Conservation (phyloP, 2,888 invertebrate genomes). For the Macrophya annulata region DNA sequence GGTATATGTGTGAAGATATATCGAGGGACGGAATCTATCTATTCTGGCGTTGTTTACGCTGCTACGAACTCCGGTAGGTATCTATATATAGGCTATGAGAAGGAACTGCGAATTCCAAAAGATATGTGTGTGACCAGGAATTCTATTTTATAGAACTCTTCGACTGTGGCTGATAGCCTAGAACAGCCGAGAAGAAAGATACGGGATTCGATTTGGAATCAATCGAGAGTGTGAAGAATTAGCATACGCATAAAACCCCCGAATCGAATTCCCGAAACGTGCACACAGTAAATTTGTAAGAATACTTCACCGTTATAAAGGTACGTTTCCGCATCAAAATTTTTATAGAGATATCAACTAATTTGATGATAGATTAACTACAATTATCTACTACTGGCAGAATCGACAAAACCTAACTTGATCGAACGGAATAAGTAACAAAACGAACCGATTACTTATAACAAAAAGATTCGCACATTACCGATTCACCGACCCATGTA, state of each 20-base stretch:
- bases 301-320: neutral
- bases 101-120: slow-evolving; percentile 44
- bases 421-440: neutral
- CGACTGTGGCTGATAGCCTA: slow-evolving; percentile 30
- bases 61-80: slow-evolving; percentile 29
- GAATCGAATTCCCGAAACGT: slow-evolving; percentile 37
- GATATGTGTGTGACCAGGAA: slow-evolving; percentile 29
- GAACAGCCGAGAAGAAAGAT: neutral
- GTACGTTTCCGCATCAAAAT: neutral
- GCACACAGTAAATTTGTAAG: neutral
- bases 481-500: slow-evolving; percentile 40
- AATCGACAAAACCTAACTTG: neutral
- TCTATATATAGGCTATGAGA: slow-evolving; percentile 28
- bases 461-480: neutral
- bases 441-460: neutral
- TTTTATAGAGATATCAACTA: neutral
- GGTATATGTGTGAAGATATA: slow-evolving; percentile 66
- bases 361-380: neutral
- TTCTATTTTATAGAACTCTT: slow-evolving; percentile 43
- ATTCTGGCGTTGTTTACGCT: slow-evolving; percentile 69
- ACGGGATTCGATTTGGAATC: slow-evolving; percentile 36
- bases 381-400: neutral
- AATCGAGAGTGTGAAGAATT: slow-evolving; percentile 50
- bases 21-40: slow-evolving; percentile 72
- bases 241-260: slow-evolving; percentile 35